Evolutionary conservation across 2,113 vertebrate species (phyloP), one percentile per base, ranked within the genome.

Genomic region (Dicerorhinus sumatrensis): DNA sequence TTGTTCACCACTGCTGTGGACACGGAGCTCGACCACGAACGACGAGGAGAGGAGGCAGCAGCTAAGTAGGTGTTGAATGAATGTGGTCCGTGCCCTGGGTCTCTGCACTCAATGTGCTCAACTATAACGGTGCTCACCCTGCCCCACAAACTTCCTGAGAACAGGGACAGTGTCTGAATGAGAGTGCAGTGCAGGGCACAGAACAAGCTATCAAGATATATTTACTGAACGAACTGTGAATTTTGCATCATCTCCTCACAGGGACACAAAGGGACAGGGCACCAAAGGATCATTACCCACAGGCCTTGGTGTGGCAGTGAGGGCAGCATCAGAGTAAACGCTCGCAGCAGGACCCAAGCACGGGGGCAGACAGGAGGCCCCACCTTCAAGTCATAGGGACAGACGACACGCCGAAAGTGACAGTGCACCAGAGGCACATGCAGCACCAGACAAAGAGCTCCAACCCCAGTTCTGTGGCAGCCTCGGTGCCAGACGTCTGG

Each of bases 71-170:
- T 3, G 12, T 11, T 17, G 18, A 2, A 6, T 1, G 6, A 33
- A 11, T 0, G 12, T 13, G 76, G 25, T 8, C 17, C 10, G 1
- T 1, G 31, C 17, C 0, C 39, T 2, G 7, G 48, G 36, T 20
- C 31, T 25, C 62, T n/a, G 25, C 33, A 2, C 18, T 58, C 51
- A 72, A 5, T 2, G 16, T 23, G 21, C 84, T 23, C 25, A 62
- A 9, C 16, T 8, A 33, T 14, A 21, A 31, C 2, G 8, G 29
- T 14, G 33, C 42, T 25, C 4, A 5, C n/a, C 58, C 56, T 2
- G 1, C 14, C 51, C 36, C 69, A n/a, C 54, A 12, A 0, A 2
- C 16, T 25, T 62, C 72, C 31, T 10, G 8, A 82, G 33, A 56
- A 36, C 5, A 36, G 18, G 84, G 13, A 56, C 62, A 16, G n/a